A percentile compares a stretch with the other conserved stretches of the same genome.
phyloP scores from a whole-genome alignment of 1,140 invertebrate genomes.

The Drosophila equinoxialis region DNA sequence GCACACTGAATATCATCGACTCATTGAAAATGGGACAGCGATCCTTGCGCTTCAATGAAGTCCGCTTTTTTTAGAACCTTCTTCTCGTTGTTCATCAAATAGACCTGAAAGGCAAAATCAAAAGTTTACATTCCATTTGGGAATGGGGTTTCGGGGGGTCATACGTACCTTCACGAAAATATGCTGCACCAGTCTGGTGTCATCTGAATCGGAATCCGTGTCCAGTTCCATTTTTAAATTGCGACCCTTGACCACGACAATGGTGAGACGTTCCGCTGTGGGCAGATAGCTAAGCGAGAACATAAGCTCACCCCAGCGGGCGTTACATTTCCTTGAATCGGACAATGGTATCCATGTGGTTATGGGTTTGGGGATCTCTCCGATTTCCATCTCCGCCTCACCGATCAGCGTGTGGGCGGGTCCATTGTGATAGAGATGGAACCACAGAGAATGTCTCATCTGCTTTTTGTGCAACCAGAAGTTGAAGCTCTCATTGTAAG shows the following conservation, averaged over 20 bases:
- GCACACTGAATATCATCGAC: constrained; percentile 90
- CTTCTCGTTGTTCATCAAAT: constrained; percentile 89
- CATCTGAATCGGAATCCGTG: constrained; percentile 60
- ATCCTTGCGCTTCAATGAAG: constrained; percentile 88
- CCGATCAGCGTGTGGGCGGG: constrained; percentile 80
- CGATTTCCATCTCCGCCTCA: constrained; percentile 84
- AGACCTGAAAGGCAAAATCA: constrained; percentile 84
- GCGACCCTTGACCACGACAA: constrained; percentile 91
- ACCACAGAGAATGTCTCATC: constrained; percentile 80
- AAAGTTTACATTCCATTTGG: not conserved
- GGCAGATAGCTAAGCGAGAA: constrained; percentile 92
- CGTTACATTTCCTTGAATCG: constrained; percentile 85
- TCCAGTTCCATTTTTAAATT: constrained; percentile 86
- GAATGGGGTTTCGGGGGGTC: not conserved
- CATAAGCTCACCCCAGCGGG: constrained; percentile 90
- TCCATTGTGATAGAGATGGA: constrained; percentile 82
- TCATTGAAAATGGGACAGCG: constrained; percentile 91
- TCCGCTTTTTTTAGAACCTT: constrained; percentile 91
- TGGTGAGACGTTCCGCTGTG: constrained; percentile 90
- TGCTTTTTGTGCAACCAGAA: constrained; percentile 86
- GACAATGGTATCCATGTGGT: constrained; percentile 85
- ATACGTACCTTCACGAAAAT: constrained; percentile 73
- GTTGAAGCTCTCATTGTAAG: constrained; percentile 89
- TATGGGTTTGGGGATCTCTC: constrained; percentile 82
- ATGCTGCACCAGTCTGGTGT: constrained; percentile 49